A percentile compares a stretch with the other conserved stretches of the same genome.
Conservation (phyloP, 2,888 invertebrate genomes). For the Daptonema setosum region DNA sequence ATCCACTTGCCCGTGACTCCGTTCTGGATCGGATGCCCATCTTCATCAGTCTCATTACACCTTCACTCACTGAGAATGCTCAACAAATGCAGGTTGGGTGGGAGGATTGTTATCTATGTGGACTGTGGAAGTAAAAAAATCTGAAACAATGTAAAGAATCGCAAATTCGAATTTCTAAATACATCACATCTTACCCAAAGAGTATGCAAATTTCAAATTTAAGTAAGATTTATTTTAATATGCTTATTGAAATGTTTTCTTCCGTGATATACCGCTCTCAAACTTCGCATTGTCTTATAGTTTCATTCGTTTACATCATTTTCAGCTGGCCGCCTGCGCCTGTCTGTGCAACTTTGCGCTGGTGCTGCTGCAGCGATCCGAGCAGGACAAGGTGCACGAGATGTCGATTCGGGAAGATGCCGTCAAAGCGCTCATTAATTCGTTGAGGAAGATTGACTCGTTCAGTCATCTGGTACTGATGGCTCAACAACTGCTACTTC, state of each 20-base stretch:
- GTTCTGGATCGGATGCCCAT: neutral
- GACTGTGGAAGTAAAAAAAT: too few species aligned
- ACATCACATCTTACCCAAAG: too few species aligned
- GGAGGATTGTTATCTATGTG: too few species aligned
- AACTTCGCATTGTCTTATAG: neutral
- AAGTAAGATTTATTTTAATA: too few species aligned
- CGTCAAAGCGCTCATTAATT: neutral
- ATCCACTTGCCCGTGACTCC: slow-evolving; percentile 19
- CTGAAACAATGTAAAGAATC: too few species aligned
- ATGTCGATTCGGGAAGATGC: neutral
- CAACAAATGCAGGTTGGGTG: neutral
- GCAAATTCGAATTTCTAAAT: too few species aligned
- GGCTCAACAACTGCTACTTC: neutral
- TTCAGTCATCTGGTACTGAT: neutral
- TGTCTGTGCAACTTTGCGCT: slow-evolving; percentile 17
- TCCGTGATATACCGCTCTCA: too few species aligned
- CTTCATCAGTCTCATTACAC: neutral
- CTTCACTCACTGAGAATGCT: neutral
- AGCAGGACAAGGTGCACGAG: neutral
- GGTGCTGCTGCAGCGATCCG: slow-evolving; percentile 10
- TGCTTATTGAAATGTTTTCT: too few species aligned
- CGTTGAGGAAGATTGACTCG: neutral
- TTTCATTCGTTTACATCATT: neutral
- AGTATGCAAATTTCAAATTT: too few species aligned
- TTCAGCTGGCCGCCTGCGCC: slow-evolving; percentile 16